Base-by-base conservation (phyloP, 1,140 invertebrate species). In the Penaeus japonicus region DNA sequence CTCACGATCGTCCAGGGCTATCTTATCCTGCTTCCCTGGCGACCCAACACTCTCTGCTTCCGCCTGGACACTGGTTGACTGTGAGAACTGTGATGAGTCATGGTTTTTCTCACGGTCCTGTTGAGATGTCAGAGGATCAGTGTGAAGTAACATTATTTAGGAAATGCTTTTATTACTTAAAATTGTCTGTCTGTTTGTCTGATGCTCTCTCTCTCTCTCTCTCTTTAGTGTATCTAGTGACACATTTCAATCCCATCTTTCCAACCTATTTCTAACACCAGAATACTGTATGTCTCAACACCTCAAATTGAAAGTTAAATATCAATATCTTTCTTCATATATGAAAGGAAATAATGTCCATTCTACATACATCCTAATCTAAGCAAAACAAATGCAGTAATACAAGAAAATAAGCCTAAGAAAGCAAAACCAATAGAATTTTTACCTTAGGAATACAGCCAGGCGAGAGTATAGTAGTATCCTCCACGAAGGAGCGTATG, bases 1-100 rank as follows among this genome's bases (percentile, higher is more conserved):
- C 30, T 88, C 85, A 24, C 77, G 79, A 32, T 88, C 89, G 2
- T 87, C 88, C n/a, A 89, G 53, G 0, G 32, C 55, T 65, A 65
- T 78, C 39, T 78, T 88, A 54, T 87, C 87, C 30, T 84, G 87
- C 80, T 90, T 90, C 22, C 86, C 90, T 5, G 89, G 89, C 24
- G 89, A 91, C 18, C 87, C 83, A 57, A 90, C 85, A 54, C 90
- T 91, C 75, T 91, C 90, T 1, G 85, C 82, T 77, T 91, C 89
- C 22, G 85, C 90, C 47, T 55, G 53, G 15, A 90, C 90, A 35
- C 90, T 90, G 32, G 90, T 90, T 4, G 90, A 90, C 70, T 89
- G 90, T 17, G 90, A 90, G 62, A 87, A 90, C 62, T 89, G 90
- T 70, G 87, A 89, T 59, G 62, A 85, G 87, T 70, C 81, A 83